Conservation (phyloP, 2,113 vertebrate species). For the Amblyopsis rosae region DNA sequence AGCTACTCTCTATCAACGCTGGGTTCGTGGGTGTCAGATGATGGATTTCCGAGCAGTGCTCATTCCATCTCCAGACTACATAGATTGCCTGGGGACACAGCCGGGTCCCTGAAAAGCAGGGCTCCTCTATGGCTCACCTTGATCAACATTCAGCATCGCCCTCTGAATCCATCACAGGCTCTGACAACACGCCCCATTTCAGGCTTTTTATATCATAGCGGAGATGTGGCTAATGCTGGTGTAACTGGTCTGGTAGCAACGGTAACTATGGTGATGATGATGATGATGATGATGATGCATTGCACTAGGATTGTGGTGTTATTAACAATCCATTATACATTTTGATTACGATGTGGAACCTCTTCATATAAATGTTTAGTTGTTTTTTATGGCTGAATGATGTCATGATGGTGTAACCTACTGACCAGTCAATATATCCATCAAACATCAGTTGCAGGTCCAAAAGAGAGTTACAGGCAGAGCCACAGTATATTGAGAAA, state of each 20-base stretch:
- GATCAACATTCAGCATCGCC: slow-evolving; percentile 75
- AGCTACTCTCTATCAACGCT: slow-evolving; percentile 64
- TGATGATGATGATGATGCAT: slow-evolving; percentile 1
- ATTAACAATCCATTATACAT: background rate
- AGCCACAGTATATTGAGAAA: no score
- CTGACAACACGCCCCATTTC: slow-evolving; percentile 64
- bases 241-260: no score
- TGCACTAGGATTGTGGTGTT: background rate
- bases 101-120: slow-evolving; percentile 68
- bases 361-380: no score
- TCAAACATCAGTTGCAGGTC: no score
- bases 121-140: slow-evolving; percentile 74
- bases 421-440: no score
- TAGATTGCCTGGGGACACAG: slow-evolving; percentile 73
- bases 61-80: slow-evolving; percentile 70
- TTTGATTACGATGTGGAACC: no score
- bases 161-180: slow-evolving; percentile 66
- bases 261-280: slow-evolving; percentile 28
- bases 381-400: no score
- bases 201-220: slow-evolving; percentile 60
- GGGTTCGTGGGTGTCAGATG: slow-evolving; percentile 58
- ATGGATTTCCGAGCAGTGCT: slow-evolving; percentile 67
- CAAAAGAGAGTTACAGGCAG: no score
- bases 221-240: slow-evolving; percentile 38
- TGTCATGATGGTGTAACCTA: no score